phyloP scores from a whole-genome alignment of 2,888 invertebrate genomes.

The Coelogynopora nodosa region DNA sequence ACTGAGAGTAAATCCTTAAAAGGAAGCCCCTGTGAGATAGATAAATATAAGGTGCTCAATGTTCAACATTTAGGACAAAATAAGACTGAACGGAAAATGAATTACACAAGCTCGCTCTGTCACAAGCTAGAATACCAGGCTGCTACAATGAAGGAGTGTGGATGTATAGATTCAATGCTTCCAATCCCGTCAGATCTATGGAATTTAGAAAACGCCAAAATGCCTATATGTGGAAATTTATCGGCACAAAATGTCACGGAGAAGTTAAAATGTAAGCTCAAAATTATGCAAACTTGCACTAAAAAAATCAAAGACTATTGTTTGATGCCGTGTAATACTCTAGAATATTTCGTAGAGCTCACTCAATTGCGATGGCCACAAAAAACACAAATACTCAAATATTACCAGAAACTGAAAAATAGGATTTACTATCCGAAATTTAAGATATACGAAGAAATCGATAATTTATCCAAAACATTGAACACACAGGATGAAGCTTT shows the following conservation, averaged over 20 bases:
- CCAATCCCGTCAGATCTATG: background rate
- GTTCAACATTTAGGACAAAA: background rate
- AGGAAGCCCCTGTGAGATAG: constrained; percentile 5
- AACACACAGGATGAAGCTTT: background rate
- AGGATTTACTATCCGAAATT: constrained; percentile 11
- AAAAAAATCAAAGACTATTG: background rate
- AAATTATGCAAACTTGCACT: background rate
- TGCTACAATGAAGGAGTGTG: background rate
- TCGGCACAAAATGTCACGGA: background rate
- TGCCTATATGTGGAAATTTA: constrained; percentile 25
- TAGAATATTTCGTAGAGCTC: constrained; percentile 29
- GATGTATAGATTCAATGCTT: constrained; percentile 13
- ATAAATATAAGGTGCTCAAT: background rate
- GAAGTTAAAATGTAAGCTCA: constrained; percentile 1
- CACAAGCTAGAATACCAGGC: background rate
- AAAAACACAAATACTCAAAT: constrained; percentile 32
- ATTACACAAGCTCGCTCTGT: constrained; percentile 27
- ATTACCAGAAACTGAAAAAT: constrained; percentile 34
- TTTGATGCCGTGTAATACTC: background rate
- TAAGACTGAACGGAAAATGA: background rate
- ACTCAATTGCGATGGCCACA: constrained; percentile 38
- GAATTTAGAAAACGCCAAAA: background rate
- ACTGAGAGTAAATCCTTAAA: background rate
- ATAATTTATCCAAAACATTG: background rate
- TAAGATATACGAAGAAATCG: constrained; percentile 13